Conservation (phyloP, 2,888 invertebrate genomes). For the Phymatocera aterrima region DNA sequence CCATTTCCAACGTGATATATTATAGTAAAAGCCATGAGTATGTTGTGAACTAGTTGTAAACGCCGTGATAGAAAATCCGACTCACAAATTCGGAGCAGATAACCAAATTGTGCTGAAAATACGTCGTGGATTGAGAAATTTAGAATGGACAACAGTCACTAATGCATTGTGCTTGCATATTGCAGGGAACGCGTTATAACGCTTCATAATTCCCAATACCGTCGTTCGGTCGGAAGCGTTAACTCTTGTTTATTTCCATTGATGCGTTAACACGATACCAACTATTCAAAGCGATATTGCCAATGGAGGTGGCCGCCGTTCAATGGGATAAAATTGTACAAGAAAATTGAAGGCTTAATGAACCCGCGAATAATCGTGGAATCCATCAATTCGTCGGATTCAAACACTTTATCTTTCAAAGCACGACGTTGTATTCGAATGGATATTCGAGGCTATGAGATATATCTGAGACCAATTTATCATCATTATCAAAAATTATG, state of each 20-base stretch:
- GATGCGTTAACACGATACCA: constrained; percentile 6
- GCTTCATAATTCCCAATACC: constrained; percentile 6
- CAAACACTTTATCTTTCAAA: not conserved
- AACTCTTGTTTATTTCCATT: not conserved
- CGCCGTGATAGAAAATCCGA: not conserved
- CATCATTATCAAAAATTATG: too few species aligned
- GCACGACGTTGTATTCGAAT: not conserved
- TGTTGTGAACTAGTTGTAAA: not conserved
- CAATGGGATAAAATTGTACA: not conserved
- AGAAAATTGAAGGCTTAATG: not conserved
- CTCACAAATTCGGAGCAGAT: not conserved
- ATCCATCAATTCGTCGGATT: too few species aligned
- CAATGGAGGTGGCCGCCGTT: not conserved
- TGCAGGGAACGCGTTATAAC: not conserved
- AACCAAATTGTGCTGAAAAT: not conserved
- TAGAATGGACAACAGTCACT: not conserved
- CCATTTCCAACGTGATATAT: not conserved
- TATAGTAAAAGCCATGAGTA: not conserved
- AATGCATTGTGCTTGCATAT: not conserved
- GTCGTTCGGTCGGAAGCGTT: not conserved
- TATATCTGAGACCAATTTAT: too few species aligned
- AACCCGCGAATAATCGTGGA: too few species aligned
- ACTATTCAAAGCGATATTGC: not conserved
- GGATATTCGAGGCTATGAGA: too few species aligned
- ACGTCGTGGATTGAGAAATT: not conserved